Evolutionary conservation across 2,113 vertebrate species (phyloP).

Genomic region (Thamnaconus septentrionalis): DNA sequence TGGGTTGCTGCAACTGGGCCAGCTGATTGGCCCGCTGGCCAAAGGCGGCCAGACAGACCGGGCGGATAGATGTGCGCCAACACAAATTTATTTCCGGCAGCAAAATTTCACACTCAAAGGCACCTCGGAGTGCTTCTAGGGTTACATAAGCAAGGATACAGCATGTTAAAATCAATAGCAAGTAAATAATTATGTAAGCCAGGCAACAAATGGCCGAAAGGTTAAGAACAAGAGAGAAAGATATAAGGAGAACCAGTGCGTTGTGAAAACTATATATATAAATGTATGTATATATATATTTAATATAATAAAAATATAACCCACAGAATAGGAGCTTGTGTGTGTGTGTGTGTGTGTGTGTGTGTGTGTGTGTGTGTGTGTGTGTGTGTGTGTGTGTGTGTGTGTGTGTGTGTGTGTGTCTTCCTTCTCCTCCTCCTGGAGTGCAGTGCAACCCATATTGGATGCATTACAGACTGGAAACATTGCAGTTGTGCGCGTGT

Average conservation of each 20-base stretch:
- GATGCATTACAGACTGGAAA: slow-evolving; percentile 63
- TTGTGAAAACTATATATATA: neutral
- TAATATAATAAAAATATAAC: neutral
- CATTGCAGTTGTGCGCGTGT: slow-evolving; percentile 28
- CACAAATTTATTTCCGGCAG: neutral
- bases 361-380: slow-evolving; percentile 60
- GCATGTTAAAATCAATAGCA: too few species aligned
- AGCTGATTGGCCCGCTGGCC: slow-evolving; percentile 61
- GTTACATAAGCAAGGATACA: neutral
- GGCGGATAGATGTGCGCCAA: slow-evolving; percentile 52
- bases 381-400: slow-evolving; percentile 60
- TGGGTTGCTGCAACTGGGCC: slow-evolving; percentile 48
- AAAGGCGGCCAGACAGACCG: slow-evolving; percentile 38
- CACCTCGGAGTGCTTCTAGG: neutral
- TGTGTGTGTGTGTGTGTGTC: slow-evolving; percentile 57
- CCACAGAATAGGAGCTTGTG: slow-evolving; percentile 17
- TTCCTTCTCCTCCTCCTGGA: slow-evolving; percentile 42
- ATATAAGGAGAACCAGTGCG: neutral
- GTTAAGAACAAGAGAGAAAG: neutral
- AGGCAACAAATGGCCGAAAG: neutral
- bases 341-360: slow-evolving; percentile 61
- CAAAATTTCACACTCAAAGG: neutral
- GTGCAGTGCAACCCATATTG: slow-evolving; percentile 51
- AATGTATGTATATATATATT: neutral
- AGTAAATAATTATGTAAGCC: neutral